Evolutionary conservation across 2,888 invertebrate species (phyloP), one percentile per base, ranked within the genome.

Genomic region (Aromia moschata): DNA sequence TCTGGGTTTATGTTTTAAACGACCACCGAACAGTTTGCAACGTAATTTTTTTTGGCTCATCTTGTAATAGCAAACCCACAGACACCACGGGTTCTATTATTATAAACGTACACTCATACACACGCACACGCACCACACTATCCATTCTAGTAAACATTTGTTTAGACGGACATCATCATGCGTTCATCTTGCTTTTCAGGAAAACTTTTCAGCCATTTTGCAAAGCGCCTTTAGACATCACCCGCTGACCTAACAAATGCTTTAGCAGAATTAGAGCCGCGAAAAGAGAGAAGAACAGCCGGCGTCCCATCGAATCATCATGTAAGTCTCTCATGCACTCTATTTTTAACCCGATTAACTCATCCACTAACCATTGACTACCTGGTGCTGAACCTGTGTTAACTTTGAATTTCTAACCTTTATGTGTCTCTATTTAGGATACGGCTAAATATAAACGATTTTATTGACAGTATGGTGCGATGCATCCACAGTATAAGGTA

Each of bases 311-410:
- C n/a, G n/a, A n/a, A n/a, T n/a, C 40, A 45, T 33, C 37, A 58
- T 58, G 58, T 58, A 58, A 58, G 58, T 58, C 11, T 46, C 7
- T 9, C 18, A 17, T 58, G n/a, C 37, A 45, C 38, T 14, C 7
- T 33, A 46, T 33, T 30, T 38, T 31, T 30, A 49, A 37, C 20
- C 1, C 1, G 2, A 20, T 14, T 49, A 49, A 49, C 25, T 38
- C 49, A 49, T 49, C 36, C 30, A 46, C 18, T 25, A 12, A 43
- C 43, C 20, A 43, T 25, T 43, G 7, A 25, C 25, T 25, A 25
- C 25, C 25, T 25, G 25, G 25, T 31, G 10, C 17, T 31, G 12
- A 15, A 16, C 15, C 3, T 7, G 31, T 16, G 45, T 15, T 31
- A 10, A 11, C 30, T 15, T 11, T 45, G 15, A 31, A 45, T 15